These are phyloP conservation scores for Parochlus steinenii DNA, from an alignment of 2,888 invertebrate genomes.

Conservation along the genomic window DNA sequence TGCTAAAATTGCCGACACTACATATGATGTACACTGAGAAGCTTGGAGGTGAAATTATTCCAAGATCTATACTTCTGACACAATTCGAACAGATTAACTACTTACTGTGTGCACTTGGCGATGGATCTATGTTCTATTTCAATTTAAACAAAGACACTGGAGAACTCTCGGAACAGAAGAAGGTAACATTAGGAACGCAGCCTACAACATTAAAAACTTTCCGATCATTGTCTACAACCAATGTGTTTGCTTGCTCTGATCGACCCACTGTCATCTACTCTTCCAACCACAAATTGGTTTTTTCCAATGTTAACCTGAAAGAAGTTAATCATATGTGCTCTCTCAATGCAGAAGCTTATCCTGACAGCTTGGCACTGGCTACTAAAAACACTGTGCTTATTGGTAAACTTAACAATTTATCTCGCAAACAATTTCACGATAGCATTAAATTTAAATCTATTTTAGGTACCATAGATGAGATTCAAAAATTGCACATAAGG, in stretches of 20 bases:
- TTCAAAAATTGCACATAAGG: slow-evolving; percentile 92
- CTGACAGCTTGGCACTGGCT: slow-evolving; percentile 49
- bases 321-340: slow-evolving; percentile 98
- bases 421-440: slow-evolving; percentile 51
- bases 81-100: slow-evolving; percentile 85
- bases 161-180: slow-evolving; percentile 70
- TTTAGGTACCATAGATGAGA: slow-evolving; percentile 96
- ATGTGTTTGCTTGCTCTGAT: slow-evolving; percentile 98
- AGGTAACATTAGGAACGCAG: slow-evolving; percentile 93
- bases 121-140: slow-evolving; percentile 96
- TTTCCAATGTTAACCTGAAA: slow-evolving; percentile 92
- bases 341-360: slow-evolving; percentile 85
- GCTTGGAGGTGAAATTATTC: slow-evolving; percentile 89
- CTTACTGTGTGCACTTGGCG: slow-evolving; percentile 83
- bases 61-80: slow-evolving; percentile 87
- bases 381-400: slow-evolving; percentile 30
- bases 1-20: slow-evolving; percentile 66
- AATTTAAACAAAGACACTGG: slow-evolving; percentile 62
- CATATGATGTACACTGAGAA: slow-evolving; percentile 71
- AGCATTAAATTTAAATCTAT: slow-evolving; percentile 83
- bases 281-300: slow-evolving; percentile 94
- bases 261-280: slow-evolving; percentile 97
- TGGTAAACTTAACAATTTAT: no score
- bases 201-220: slow-evolving; percentile 88
- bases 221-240: slow-evolving; percentile 75